phyloP scores from a whole-genome alignment of 2,888 invertebrate species.

The Tachina grossa region DNA sequence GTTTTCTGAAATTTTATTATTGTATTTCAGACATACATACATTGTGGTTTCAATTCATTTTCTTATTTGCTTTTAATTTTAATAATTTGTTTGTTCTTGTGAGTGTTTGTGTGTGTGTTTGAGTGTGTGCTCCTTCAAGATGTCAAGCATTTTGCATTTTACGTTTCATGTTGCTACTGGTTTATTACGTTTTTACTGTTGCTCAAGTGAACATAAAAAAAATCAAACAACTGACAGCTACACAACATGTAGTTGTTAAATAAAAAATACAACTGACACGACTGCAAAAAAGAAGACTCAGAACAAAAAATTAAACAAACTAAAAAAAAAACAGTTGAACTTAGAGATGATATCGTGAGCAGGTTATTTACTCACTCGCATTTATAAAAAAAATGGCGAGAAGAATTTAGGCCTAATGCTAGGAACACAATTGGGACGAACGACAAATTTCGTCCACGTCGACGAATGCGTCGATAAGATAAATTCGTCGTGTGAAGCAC shows the following conservation, averaged over 20 bases:
- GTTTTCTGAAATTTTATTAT: not conserved
- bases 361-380: not conserved
- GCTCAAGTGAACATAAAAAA: conserved; percentile 4
- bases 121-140: not conserved
- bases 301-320: not conserved
- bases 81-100: conserved; percentile 28
- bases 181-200: conserved; percentile 14
- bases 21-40: not conserved
- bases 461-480: too few relatives aligned
- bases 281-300: conserved; percentile 26
- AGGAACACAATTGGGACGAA: too few relatives aligned
- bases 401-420: too few relatives aligned
- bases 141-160: conserved; percentile 48
- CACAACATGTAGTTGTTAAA: conserved; percentile 42
- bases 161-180: conserved; percentile 36
- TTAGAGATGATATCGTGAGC: not conserved
- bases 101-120: not conserved
- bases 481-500: too few relatives aligned
- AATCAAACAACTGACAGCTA: conserved; percentile 45
- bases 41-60: conserved; percentile 43
- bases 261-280: conserved; percentile 36
- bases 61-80: conserved; percentile 22
- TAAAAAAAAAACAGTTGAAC: not conserved
- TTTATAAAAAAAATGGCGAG: too few relatives aligned
- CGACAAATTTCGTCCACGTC: too few relatives aligned